Base-by-base conservation (phyloP, 1,140 invertebrate genomes). In the Bombus pyrosoma region DNA sequence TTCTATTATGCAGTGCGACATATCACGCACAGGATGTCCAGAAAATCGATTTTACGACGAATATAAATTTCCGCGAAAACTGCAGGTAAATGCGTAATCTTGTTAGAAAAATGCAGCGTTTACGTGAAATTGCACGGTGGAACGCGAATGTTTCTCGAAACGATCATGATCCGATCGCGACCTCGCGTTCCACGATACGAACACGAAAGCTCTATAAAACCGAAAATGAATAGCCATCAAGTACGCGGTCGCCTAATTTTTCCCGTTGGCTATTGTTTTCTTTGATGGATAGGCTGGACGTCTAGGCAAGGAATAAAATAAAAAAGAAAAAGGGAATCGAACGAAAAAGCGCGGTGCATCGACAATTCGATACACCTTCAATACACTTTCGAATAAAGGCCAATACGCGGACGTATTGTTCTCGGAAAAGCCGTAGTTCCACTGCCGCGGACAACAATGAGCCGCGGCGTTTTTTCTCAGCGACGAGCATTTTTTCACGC, bases 301-400 rank as follows among this genome's bases (percentile, higher is more conserved):
- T 15, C 25, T 8, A n/a, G 13, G 37, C 9, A 34, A 76, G 5
- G 1, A 13, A 76, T 9, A 37, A 59, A 76, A 37, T 25, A 32
- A 32, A n/a, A 12, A 37, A 59, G 47, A 2, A 2, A 53, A 53
- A 53, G 18, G 68, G 8, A 69, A 32, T 2, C 2, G 25, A 28
- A 5, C 8, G 53, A 41, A 41, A 41, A 41, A 77, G 34, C 37
- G 57, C 25, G 75, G 25, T n/a, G 13, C 25, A n/a, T 25, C 34
- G 34, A 59, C 57, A 59, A 75, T 75, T 75, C 57, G 59, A 77
- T 75, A 59, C 43, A 75, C 43, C 73, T 77, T 39, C 25, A 59
- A 77, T 62, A 77, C 64, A 34, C 15, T n/a, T 8, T 66, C 28
- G 57, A 59, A 77, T 77, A 77, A 77, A 77, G 57, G 28, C 53